A percentile compares a stretch with the other conserved stretches of the same genome.
Evolutionary conservation across 2,888 invertebrate genomes (phyloP).

Genomic region (Asteroscopus sphinx): DNA sequence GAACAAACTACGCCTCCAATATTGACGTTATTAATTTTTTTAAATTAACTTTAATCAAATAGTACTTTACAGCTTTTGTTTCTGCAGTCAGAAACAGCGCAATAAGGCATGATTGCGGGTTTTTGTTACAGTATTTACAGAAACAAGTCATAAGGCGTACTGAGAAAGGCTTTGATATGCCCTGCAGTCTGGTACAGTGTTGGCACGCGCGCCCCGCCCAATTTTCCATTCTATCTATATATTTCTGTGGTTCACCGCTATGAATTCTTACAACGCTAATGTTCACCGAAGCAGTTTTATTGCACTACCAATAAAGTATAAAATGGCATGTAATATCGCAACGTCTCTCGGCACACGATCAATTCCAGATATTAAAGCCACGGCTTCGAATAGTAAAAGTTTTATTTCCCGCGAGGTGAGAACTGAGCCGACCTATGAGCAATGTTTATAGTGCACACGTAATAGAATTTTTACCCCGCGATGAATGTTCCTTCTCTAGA

Average conservation of each 20-base stretch:
- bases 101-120: too few species aligned
- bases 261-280: conserved; percentile 62
- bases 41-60: too few species aligned
- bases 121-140: too few species aligned
- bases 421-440: conserved; percentile 14
- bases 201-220: too few species aligned
- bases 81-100: too few species aligned
- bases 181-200: too few species aligned
- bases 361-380: conserved; percentile 72
- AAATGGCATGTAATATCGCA: conserved; percentile 63
- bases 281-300: conserved; percentile 63
- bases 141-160: too few species aligned
- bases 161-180: too few species aligned
- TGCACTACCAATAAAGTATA: conserved; percentile 67
- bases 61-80: too few species aligned
- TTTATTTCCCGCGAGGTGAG: conserved; percentile 74
- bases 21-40: too few species aligned
- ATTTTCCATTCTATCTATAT: too few species aligned
- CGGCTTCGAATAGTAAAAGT: conserved; percentile 73
- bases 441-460: conserved; percentile 39
- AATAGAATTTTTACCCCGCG: conserved; percentile 70
- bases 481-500: conserved; percentile 55
- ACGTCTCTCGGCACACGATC: conserved; percentile 56
- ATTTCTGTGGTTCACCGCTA: conserved; percentile 39
- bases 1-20: too few species aligned